phyloP scores from a whole-genome alignment of 2,888 invertebrate species.

The Glaucopsyche alexis region DNA sequence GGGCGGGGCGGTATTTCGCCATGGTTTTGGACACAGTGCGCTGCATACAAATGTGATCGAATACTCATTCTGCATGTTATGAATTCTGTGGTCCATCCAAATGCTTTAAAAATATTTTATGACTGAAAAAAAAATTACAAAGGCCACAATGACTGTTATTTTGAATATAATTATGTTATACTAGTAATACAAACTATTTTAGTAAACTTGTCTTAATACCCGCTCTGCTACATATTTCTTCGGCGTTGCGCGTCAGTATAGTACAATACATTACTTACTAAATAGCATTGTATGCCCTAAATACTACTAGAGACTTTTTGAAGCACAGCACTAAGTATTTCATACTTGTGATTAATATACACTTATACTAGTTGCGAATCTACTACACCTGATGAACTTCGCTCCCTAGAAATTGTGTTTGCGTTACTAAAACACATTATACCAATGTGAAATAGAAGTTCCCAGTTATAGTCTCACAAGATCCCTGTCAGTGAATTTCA shows the following conservation, averaged over 20 bases:
- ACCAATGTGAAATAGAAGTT: not conserved
- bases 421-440: not conserved
- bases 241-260: not conserved
- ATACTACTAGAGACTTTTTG: not conserved
- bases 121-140: too few relatives aligned
- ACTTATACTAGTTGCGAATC: not conserved
- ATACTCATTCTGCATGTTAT: too few relatives aligned
- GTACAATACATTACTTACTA: not conserved
- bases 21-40: too few relatives aligned
- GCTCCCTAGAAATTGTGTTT: not conserved
- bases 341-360: constrained; percentile 2
- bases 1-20: too few relatives aligned
- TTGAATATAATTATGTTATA: not conserved
- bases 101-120: too few relatives aligned
- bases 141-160: too few relatives aligned
- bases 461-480: too few relatives aligned
- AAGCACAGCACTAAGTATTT: not conserved
- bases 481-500: too few relatives aligned
- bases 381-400: not conserved
- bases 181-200: not conserved
- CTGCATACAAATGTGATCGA: too few relatives aligned
- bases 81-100: too few relatives aligned
- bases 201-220: constrained; percentile 1
- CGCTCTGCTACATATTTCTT: constrained; percentile 4
- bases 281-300: not conserved